phyloP scores from a whole-genome alignment of 2,888 invertebrate genomes.

The Stenchaetothrips biformis region DNA sequence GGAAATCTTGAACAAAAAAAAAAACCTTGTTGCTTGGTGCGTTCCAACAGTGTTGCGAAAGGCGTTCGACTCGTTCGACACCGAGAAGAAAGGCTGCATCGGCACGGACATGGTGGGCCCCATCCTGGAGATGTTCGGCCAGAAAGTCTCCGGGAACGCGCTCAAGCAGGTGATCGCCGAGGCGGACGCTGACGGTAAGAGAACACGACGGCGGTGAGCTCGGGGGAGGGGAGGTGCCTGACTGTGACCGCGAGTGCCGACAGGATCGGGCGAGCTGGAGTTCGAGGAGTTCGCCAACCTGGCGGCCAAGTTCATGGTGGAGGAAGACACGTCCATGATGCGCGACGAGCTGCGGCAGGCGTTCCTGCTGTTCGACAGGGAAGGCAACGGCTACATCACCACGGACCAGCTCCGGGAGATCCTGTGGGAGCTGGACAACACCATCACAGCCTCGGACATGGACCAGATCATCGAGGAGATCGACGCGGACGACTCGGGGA shows the following conservation, averaged over 20 bases:
- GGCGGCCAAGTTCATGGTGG: slow-evolving; percentile 52
- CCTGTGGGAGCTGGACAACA: slow-evolving; percentile 86
- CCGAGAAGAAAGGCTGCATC: slow-evolving; percentile 50
- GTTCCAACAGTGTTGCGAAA: slow-evolving; percentile 46
- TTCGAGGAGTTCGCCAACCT: slow-evolving; percentile 54
- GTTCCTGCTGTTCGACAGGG: slow-evolving; percentile 57
- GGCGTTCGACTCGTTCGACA: slow-evolving; percentile 52
- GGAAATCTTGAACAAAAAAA: slow-evolving; percentile 23
- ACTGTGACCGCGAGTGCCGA: background rate
- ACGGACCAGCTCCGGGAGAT: slow-evolving; percentile 85
- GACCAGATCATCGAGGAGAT: slow-evolving; percentile 95
- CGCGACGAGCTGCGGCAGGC: slow-evolving; percentile 57
- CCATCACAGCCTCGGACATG: slow-evolving; percentile 78
- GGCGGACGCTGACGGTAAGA: slow-evolving; percentile 53
- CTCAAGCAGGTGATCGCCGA: slow-evolving; percentile 54
- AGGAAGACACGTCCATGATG: slow-evolving; percentile 51
- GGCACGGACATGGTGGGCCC: slow-evolving; percentile 48
- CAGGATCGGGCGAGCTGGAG: slow-evolving; percentile 53
- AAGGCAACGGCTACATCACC: slow-evolving; percentile 81
- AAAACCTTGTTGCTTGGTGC: background rate
- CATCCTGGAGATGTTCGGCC: slow-evolving; percentile 51
- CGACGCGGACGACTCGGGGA: slow-evolving; percentile 94
- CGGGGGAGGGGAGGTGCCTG: background rate
- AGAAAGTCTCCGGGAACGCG: slow-evolving; percentile 50
- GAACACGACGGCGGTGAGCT: background rate